These are phyloP conservation scores for Clupea harengus DNA, from an alignment of 2,113 vertebrate genomes.

Conservation along the genomic window DNA sequence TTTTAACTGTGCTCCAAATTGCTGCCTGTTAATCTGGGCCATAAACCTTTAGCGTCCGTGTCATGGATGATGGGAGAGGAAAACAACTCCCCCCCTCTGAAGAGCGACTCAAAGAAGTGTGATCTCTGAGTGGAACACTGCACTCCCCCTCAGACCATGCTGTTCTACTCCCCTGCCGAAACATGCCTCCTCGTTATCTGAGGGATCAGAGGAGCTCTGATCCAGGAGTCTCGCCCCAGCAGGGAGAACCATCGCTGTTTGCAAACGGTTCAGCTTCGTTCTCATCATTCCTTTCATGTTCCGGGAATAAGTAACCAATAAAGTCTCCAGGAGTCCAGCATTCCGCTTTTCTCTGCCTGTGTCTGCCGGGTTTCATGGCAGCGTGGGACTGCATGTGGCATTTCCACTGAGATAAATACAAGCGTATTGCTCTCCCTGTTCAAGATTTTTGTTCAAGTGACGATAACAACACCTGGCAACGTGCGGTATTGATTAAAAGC, in stretches of 20 bases:
- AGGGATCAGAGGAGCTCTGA: neutral
- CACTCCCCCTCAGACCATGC: neutral
- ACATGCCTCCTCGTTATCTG: neutral
- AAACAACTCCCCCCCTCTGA: neutral
- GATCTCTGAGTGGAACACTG: neutral
- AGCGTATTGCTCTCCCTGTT: neutral
- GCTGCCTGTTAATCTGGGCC: neutral
- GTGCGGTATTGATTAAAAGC: conserved; percentile 14
- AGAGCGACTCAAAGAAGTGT: neutral
- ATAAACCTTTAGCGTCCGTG: neutral
- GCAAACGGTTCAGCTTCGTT: neutral
- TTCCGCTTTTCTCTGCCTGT: neutral
- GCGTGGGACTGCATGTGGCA: neutral
- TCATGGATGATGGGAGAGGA: neutral
- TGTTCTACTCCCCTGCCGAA: neutral
- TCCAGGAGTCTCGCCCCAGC: neutral
- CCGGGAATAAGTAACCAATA: neutral
- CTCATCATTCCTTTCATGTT: neutral
- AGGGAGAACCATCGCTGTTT: neutral
- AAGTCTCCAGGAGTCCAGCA: neutral
- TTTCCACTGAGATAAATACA: neutral
- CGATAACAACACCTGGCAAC: neutral
- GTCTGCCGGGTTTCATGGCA: neutral
- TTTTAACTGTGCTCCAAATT: neutral
- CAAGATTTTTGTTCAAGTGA: neutral